Evolutionary conservation across 1,140 invertebrate species (phyloP), one percentile per base, ranked within the genome.

Genomic region (Papilio machaon): DNA sequence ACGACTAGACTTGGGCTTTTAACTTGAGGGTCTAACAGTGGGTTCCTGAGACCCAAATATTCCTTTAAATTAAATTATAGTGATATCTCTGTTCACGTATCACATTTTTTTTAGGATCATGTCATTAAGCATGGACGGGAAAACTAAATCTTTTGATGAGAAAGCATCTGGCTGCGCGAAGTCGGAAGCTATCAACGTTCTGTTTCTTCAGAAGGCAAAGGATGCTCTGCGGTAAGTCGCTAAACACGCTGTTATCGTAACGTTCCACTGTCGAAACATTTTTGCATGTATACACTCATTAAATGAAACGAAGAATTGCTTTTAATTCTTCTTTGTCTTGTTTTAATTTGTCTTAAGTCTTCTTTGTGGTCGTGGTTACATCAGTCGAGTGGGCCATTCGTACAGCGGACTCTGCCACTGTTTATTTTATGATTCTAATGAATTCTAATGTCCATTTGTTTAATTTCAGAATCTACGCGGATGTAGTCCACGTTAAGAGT

Each of bases 91-190:
- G 23, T 30, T 30, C 11, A 11, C 9, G 10, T 13, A 49, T 49
- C 10, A 9, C 13, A 43, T 52, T 75, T 73, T 10, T 91, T 85
- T 19, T 80, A 91, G 89, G 82, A 81, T 96, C 85, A 96, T 97
- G 67, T 97, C 97, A 87, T 90, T 98, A 5, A 96, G 96, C 2
- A 86, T 92, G 19, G 97, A 98, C 82, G 97, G 98, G n/a, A 95
- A 94, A 73, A 98, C 97, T 86, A 97, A 97, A 89, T 96, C 96
- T 0, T 99, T 99, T 89, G 98, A 99, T 91, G 96, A 96, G 35
- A 95, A 96, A 83, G 97, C 96, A 0, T 95, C 96, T 84, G 97
- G 97, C 0, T 97, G 97, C 84, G 95, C 95, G 2, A 95, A 96
- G 43, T 96, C 96, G 17, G 97, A 97, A 94, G 96, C 97, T 2